Percentiles rank a stretch among this genome's conserved stretches.
phyloP scores from a whole-genome alignment of 2,113 vertebrate genomes.

The Burhinus bistriatus region DNA sequence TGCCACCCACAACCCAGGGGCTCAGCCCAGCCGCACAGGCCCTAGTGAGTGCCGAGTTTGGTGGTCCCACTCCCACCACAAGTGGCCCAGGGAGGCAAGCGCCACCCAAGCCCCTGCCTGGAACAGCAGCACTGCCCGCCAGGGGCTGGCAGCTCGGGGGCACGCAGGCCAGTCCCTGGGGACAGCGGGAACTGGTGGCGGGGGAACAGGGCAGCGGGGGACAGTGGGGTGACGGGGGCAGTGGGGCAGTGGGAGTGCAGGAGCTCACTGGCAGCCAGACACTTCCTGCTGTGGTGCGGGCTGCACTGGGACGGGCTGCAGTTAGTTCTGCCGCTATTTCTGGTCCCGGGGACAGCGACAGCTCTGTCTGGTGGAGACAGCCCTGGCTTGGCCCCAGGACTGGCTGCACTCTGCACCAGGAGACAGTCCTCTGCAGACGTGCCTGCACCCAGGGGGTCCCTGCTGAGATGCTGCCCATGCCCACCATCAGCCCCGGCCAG shows the following conservation, averaged over 20 bases:
- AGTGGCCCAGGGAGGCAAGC: accelerated
- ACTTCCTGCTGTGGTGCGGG: not conserved
- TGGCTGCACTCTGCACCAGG: no score
- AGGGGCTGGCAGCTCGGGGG: not conserved
- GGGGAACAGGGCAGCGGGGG: not conserved
- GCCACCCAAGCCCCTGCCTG: not conserved
- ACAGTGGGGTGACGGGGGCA: accelerated
- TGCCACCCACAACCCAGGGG: not conserved
- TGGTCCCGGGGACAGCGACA: not conserved
- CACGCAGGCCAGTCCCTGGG: not conserved
- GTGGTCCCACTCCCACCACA: not conserved
- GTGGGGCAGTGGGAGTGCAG: not conserved
- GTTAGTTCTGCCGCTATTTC: not conserved
- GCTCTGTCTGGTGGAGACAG: not conserved
- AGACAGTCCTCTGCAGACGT: not conserved
- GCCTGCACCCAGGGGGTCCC: accelerated
- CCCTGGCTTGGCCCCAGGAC: not conserved
- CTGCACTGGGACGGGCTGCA: not conserved
- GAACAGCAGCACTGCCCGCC: not conserved
- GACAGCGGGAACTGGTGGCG: accelerated
- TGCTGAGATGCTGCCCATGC: not conserved
- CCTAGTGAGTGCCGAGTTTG: no score
- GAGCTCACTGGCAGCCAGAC: not conserved
- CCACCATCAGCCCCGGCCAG: not conserved
- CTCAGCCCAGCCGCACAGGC: no score